Base-by-base conservation (phyloP, 1,140 invertebrate genomes). In the Vanessa atalanta region DNA sequence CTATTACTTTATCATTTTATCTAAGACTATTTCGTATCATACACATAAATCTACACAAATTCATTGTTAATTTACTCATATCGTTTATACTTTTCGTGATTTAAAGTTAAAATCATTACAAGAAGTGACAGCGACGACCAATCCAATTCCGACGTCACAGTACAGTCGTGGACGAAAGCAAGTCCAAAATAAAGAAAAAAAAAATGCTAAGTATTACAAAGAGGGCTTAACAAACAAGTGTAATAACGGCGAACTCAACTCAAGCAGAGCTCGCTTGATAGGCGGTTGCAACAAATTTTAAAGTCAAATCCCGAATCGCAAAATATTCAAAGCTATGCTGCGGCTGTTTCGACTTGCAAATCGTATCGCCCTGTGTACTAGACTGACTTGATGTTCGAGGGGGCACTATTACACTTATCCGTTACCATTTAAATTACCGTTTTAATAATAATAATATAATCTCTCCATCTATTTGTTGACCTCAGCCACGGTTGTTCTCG, bases 311-410 rank as follows among this genome's bases (percentile, higher is more conserved):
- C 65, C 76, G 80, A 79, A 84, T 84, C 78, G 80, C 85, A 83
- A 88, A 86, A 88, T 89, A 89, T 89, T 89, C 86, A 88, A 85
- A 88, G 86, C 85, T 79, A 80, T 78, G 82, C 78, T 80, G 77
- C 60, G 76, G 72, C 81, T 83, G 82, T 78, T 88, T 71, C 81
- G 86, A 88, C 78, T 89, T 89, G 86, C 88, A 89, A 89, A 89
- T 89, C 79, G 69, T 75, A 78, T 75, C 79, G 72, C 69, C 65
- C 65, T 68, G 26, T 67, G 26, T 75, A 65, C 73, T 70, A 75
- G n/a, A 71, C 57, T 67, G 70, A 47, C 65, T 76, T 70, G 43
- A 69, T 70, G 67, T 66, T 65, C 65, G 26, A 47, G 14, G 51
- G 31, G 61, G 61, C 47, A 65, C n/a, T 11, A 13, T 23, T 20